Conservation (phyloP, 2,888 invertebrate species). For the Limnephilus lunatus region DNA sequence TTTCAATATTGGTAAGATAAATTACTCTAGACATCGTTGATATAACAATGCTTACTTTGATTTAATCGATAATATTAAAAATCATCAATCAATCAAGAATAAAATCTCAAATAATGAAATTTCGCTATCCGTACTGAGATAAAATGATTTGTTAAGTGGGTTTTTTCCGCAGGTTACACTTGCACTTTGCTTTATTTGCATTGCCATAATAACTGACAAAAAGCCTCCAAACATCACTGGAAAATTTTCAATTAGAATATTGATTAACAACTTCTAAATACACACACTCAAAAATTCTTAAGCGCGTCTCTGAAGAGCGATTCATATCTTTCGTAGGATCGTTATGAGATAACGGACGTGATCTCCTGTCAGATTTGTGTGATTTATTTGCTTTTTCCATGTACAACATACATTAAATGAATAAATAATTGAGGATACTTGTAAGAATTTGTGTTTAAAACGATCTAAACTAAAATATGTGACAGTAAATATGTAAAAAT, state of each 20-base stretch:
- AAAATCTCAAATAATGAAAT: background rate
- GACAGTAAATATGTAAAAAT: too few species aligned
- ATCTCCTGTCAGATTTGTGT: too few species aligned
- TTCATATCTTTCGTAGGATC: too few species aligned
- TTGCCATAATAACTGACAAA: background rate
- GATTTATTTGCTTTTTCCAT: too few species aligned
- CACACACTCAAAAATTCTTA: background rate
- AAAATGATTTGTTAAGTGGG: background rate
- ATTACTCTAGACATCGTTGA: background rate
- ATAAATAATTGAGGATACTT: too few species aligned
- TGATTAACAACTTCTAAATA: background rate
- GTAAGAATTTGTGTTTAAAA: too few species aligned
- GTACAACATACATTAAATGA: too few species aligned
- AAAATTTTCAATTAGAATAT: background rate
- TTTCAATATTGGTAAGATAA: too few species aligned
- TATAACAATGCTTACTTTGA: background rate
- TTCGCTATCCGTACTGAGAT: background rate
- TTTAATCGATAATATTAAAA: background rate
- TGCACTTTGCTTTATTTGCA: background rate
- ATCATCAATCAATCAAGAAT: too few species aligned
- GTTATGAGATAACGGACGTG: too few species aligned
- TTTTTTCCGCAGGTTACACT: background rate
- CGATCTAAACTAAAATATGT: too few species aligned
- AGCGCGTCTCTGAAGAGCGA: background rate
- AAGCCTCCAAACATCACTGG: background rate